These are phyloP conservation scores for Lysandra bellargus DNA, from an alignment of 2,888 invertebrate genomes.

Conservation along the genomic window DNA sequence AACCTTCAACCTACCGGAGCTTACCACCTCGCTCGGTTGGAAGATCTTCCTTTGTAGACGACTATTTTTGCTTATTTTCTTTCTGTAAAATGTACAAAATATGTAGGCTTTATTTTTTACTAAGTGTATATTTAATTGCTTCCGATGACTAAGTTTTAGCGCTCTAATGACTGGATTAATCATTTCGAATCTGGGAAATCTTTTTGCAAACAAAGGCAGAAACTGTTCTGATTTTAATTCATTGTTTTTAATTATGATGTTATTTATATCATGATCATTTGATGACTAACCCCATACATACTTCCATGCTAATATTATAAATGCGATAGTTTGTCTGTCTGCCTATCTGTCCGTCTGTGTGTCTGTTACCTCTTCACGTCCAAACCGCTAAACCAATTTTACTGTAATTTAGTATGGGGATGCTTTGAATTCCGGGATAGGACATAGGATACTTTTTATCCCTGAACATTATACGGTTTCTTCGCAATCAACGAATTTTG, in stretches of 20 bases:
- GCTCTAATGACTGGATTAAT: not conserved
- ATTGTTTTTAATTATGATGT: not conserved
- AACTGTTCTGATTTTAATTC: not conserved
- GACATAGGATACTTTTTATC: not conserved
- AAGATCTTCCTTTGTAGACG: too few relatives aligned
- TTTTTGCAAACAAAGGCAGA: not conserved
- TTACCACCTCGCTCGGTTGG: too few relatives aligned
- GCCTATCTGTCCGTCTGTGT: too few relatives aligned
- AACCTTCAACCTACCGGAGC: too few relatives aligned
- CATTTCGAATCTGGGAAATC: not conserved
- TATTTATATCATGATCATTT: not conserved
- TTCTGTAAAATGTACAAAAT: not conserved
- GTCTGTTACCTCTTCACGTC: not conserved
- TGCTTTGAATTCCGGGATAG: too few relatives aligned
- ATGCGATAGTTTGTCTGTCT: too few relatives aligned
- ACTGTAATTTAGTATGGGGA: not conserved
- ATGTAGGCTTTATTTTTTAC: not conserved
- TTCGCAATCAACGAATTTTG: too few relatives aligned
- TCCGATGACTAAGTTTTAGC: slow-evolving; percentile 9
- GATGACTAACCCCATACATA: not conserved
- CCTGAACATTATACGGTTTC: too few relatives aligned
- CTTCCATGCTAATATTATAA: not conserved
- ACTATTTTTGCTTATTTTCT: too few relatives aligned
- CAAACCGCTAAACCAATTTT: not conserved
- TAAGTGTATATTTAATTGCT: not conserved